Base-by-base conservation (phyloP, 2,888 invertebrate species). In the Rotaria magnacalcarata region DNA sequence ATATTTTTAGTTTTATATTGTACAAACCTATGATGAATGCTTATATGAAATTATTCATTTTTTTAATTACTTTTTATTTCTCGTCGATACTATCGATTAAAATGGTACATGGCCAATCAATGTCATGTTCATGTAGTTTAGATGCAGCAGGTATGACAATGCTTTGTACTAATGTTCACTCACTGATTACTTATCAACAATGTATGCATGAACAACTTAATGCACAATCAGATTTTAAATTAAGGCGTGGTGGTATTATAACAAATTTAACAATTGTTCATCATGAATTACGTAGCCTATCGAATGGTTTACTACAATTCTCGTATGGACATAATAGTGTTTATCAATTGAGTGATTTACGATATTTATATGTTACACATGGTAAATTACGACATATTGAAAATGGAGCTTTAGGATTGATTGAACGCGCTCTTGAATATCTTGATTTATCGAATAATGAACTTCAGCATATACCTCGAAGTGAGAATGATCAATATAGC, bases 391-490 rank as follows among this genome's bases (percentile, higher is more conserved):
- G 47, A 47, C 47, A 80, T 47, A 80, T 80, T 47, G 80, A 80
- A 24, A 43, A 80, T 43, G 47, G 47, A 47, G 80, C 80, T 24
- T 80, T 80, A n/a, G n/a, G 6, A 21, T 47, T n/a, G 19, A 80
- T 80, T 80, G 80, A 14, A 80, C 43, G 24, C 7, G 47, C 47
- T 80, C 24, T 80, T 47, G 80, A 80, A 47, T 80, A 47, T 47
- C n/a, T 80, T 24, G 80, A 80, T 80, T 47, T 80, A 80, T 80
- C 80, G 16, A 24, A 24, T 43, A 80, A 80, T 80, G 80, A 80
- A n/a, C 34, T 80, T 4, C 43, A 47, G 11, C n/a, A 80, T 14
- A 80, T 47, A 47, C 80, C 80, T 27, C 34, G 34, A 34, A 19
- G 34, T 67, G 34, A 34, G 4, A 67, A 67, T 67, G 34, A 67